A percentile compares a stretch with the other conserved stretches of the same genome.
Conservation (phyloP, 2,888 invertebrate genomes). For the Chorisops tibialis region DNA sequence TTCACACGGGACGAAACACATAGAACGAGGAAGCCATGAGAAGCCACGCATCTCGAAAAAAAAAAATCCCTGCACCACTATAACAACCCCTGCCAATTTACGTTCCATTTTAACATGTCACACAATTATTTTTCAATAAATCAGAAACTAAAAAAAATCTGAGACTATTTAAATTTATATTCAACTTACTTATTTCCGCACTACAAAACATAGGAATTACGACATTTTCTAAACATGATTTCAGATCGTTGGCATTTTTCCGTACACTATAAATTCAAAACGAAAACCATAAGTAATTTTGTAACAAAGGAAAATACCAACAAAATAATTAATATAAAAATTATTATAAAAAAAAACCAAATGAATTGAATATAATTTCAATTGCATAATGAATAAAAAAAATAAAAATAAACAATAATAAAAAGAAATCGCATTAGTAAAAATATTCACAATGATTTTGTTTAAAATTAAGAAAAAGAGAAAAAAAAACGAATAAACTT, state of each 20-base stretch:
- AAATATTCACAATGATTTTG: not conserved
- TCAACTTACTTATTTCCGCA: constrained; percentile 70
- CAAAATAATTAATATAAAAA: constrained; percentile 4
- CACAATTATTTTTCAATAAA: constrained; percentile 11
- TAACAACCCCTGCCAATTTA: no score
- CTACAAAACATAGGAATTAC: constrained; percentile 98
- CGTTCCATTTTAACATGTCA: no score
- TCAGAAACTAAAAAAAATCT: not conserved
- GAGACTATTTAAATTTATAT: not conserved
- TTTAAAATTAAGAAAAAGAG: not conserved
- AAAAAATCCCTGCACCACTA: no score
- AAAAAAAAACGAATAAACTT: constrained; percentile 52
- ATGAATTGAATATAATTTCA: constrained; percentile 1
- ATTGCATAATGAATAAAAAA: constrained; percentile 16
- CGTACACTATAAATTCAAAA: constrained; percentile 70
- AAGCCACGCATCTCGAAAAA: no score
- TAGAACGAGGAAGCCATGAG: no score
- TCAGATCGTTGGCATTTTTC: constrained; percentile 91
- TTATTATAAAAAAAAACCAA: not conserved
- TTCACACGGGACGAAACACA: no score
- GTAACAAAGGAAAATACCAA: constrained; percentile 26
- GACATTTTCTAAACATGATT: constrained; percentile 89
- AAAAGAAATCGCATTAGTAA: constrained; percentile 9
- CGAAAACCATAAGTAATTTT: constrained; percentile 25
- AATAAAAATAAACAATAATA: constrained; percentile 5